Base-by-base conservation (phyloP, 2,888 invertebrate genomes). In the Ophioninae sp. region DNA sequence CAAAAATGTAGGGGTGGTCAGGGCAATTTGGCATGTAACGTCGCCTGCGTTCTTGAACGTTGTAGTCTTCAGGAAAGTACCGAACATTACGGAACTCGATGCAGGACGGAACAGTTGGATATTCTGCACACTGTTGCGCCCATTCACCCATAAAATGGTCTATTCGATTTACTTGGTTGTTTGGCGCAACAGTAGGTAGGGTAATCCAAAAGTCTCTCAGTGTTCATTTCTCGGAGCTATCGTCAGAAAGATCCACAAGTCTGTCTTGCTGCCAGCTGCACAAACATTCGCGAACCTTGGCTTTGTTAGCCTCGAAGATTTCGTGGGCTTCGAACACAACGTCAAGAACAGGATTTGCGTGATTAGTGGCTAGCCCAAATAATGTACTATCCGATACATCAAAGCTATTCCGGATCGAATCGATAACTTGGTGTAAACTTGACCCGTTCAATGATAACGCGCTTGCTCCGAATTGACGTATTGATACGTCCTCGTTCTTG, bases 201-300 rank as follows among this genome's bases (percentile, higher is more conserved):
- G 17, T 62, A 20, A 50, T 62, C 13, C 44, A 23, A 72, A 41
- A 62, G 37, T 23, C 13, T 8, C 41, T 44, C 20, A 23, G 13
- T 39, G 62, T 44, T 20, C 20, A 20, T 74, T 62, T 62, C n/a
- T 2, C 30, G 30, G 20, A 41, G 7, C 10, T 7, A 50, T 30
- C 61, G 13, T 10, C 79, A 7, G 59, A n/a, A 23, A 56, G 23
- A 72, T 44, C 61, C 44, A 73, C 61, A 37, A 59, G 73, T 79
- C 67, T 30, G 65, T 21, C 57, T 59, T 41, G 44, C 62, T 20
- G 61, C 50, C 50, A 50, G 44, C 61, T 61, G 65, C 67, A 62
- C 57, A 23, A 65, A 57, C 69, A 20, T 44, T 30, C 61, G 62
- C 50, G 20, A 65, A 76, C 69, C 73, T 79, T 79, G 73, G 62